phyloP scores from a whole-genome alignment of 30 jellyfish, hydroid and myxozoan genomes.

The Aurelia sp. region DNA sequence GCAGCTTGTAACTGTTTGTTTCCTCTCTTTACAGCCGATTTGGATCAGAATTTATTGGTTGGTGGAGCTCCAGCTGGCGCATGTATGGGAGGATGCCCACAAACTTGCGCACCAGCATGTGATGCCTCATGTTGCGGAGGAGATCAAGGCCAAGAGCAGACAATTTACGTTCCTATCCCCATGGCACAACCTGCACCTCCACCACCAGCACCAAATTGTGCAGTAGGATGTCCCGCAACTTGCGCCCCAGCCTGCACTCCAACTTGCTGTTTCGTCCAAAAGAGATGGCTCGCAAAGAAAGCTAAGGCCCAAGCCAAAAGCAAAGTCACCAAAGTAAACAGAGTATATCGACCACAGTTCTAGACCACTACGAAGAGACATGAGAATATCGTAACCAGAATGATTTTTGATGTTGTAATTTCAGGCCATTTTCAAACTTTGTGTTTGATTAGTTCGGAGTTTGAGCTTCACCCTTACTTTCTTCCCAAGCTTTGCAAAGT shows the following conservation, averaged over 20 bases:
- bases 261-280: slow-evolving; percentile 93
- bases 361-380: too few relatives aligned
- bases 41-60: slow-evolving; percentile 84
- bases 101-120: slow-evolving; percentile 91
- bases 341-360: slow-evolving; percentile 38
- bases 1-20: not conserved
- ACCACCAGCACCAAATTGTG: slow-evolving; percentile 86
- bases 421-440: too few relatives aligned
- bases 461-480: too few relatives aligned
- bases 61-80: slow-evolving; percentile 82
- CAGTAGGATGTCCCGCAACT: slow-evolving; percentile 92
- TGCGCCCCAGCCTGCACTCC: slow-evolving; percentile 98
- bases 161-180: slow-evolving; percentile 75
- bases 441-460: too few relatives aligned
- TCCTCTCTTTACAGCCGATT: slow-evolving; percentile 65
- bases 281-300: slow-evolving; percentile 86
- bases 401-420: too few relatives aligned
- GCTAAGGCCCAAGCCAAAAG: slow-evolving; percentile 55
- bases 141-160: slow-evolving; percentile 55
- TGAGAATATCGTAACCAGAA: too few relatives aligned
- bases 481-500: too few relatives aligned
- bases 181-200: slow-evolving; percentile 94
- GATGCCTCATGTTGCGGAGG: slow-evolving; percentile 92
- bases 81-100: slow-evolving; percentile 80
- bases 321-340: not conserved